Percentiles rank a stretch among this genome's conserved stretches.
Conservation (phyloP, 2,888 invertebrate species). For the Dicyrtoma fusca region DNA sequence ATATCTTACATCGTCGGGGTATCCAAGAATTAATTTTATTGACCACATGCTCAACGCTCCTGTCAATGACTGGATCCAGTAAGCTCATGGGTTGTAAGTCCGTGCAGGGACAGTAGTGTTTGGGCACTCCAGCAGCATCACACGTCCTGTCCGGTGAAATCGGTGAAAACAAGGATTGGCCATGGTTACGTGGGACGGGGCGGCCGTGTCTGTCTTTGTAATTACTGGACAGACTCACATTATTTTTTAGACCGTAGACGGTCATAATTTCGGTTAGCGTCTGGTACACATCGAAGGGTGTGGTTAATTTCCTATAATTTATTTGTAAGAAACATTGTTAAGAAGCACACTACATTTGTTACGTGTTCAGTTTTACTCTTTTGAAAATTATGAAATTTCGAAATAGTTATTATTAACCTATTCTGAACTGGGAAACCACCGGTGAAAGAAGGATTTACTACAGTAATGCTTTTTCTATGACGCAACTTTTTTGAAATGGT, state of each 20-base stretch:
- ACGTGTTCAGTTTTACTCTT: too few species aligned
- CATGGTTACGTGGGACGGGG: not conserved
- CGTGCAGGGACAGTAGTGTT: slow-evolving; percentile 36
- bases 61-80: slow-evolving; percentile 6
- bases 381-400: too few species aligned
- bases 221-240: not conserved
- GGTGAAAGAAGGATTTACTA: too few species aligned
- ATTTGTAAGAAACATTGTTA: not conserved
- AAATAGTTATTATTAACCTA: too few species aligned
- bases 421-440: too few species aligned
- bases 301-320: slow-evolving; percentile 34
- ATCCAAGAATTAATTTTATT: slow-evolving; percentile 15
- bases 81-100: slow-evolving; percentile 18
- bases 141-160: slow-evolving; percentile 33
- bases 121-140: slow-evolving; percentile 28
- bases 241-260: slow-evolving; percentile 23
- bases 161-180: slow-evolving; percentile 26
- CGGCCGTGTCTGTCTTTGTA: too few species aligned
- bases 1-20: too few species aligned
- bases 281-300: slow-evolving; percentile 36
- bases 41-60: not conserved
- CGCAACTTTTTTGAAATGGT: too few species aligned
- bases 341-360: too few species aligned
- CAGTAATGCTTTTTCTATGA: too few species aligned
- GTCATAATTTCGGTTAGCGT: slow-evolving; percentile 33